phyloP scores from a whole-genome alignment of 2,888 invertebrate species.

The Spatulosminthurus flaviceps region DNA sequence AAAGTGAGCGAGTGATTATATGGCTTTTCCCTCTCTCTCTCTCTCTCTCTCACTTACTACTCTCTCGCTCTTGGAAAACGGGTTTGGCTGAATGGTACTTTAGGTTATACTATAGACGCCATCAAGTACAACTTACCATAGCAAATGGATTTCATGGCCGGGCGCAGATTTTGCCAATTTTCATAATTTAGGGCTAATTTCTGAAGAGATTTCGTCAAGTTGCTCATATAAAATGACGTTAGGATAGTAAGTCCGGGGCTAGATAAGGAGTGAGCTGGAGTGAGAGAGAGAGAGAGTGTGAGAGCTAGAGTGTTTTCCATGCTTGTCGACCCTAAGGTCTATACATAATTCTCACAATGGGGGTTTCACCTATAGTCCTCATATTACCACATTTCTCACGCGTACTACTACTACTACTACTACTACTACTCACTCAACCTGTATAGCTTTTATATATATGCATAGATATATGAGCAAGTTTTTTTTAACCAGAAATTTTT shows the following conservation, averaged over 20 bases:
- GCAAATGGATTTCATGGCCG: constrained; percentile 45
- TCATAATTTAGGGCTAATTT: constrained; percentile 47
- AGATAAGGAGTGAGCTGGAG: too few species aligned
- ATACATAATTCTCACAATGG: too few species aligned
- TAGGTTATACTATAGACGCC: not conserved
- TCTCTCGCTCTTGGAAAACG: too few species aligned
- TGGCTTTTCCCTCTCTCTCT: not conserved
- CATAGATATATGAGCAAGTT: not conserved
- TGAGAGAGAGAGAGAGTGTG: not conserved
- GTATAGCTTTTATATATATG: not conserved
- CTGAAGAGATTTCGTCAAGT: constrained; percentile 31
- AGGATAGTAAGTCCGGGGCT: not conserved
- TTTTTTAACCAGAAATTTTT: not conserved
- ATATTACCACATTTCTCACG: not conserved
- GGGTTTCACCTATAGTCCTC: not conserved
- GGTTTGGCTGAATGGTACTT: not conserved
- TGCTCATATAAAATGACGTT: not conserved
- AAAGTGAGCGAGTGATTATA: constrained; percentile 5
- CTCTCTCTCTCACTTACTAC: too few species aligned
- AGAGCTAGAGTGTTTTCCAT: too few species aligned
- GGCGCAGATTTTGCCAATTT: constrained; percentile 42
- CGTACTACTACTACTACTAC: too few species aligned
- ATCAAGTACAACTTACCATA: constrained; percentile 19
- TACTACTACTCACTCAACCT: too few species aligned
- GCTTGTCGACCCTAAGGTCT: too few species aligned